Evolutionary conservation across 2,888 invertebrate genomes (phyloP), one percentile per base, ranked within the genome.

Genomic region (Harpagoxenus sublaevis): DNA sequence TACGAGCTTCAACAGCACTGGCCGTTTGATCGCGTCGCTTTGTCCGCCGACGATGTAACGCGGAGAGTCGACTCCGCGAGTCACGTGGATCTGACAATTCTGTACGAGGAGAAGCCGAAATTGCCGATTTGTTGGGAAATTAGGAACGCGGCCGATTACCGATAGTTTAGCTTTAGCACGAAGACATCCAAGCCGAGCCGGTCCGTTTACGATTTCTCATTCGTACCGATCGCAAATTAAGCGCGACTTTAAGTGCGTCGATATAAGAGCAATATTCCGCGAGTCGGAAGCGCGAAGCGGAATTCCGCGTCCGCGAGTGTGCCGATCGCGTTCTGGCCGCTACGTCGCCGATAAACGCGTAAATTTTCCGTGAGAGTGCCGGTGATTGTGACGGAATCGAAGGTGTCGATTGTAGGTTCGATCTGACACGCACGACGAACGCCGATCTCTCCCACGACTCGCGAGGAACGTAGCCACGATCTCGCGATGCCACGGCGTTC

Each of bases 1-100:
- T 48, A 60, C 79, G 60, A 48, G 60, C 48, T n/a, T 18, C 8
- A 79, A 71, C 71, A 18, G 60, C 60, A 15, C 15, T 23, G 51
- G 62, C n/a, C 48, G 51, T 81, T 81, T 73, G 73, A 81, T 73
- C 73, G 73, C 48, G 48, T 51, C n/a, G 48, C 73, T 79, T 60
- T 73, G 60, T 62, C 10, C 71, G 23, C 18, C 9, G 28, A 35
- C 23, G 23, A 62, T 48, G 39, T 70, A 70, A 57, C 78, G 10
- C 23, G 4, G 23, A 65, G 39, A 10, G n/a, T 2, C 6, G 42
- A 12, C 4, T 23, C 35, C 9, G 35, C 35, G 31, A n/a, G 39
- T 48, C 70, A 78, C 71, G 39, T 71, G 79, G 48, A 31, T 18
- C 70, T 10, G 71, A 70, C 78, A 15, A 60, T 55, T 45, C 42